Percentiles rank a stretch among this genome's conserved stretches.
Conservation (phyloP, 1,140 invertebrate species). For the Drosophila punjabiensis region DNA sequence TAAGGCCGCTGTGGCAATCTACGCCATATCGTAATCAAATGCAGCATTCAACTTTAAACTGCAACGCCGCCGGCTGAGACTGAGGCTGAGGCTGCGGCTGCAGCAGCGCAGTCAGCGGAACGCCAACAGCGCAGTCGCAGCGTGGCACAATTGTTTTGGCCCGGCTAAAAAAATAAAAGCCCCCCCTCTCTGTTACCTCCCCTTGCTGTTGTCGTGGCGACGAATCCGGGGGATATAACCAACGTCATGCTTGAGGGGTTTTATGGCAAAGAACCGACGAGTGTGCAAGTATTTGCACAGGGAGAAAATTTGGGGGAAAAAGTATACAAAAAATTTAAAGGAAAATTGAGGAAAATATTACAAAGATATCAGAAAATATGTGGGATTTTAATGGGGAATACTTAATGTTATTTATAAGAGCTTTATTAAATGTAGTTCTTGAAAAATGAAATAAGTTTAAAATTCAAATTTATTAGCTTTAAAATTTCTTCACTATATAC, state of each 20-base stretch:
- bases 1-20: conserved; percentile 56
- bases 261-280: conserved; percentile 59
- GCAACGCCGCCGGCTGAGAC: conserved; percentile 36
- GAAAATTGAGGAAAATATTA: no score
- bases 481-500: no score
- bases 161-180: conserved; percentile 15
- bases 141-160: conserved; percentile 66
- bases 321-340: no score
- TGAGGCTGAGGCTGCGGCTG: conserved; percentile 30
- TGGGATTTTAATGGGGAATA: not conserved
- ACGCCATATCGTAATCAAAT: conserved; percentile 42
- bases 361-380: no score
- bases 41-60: conserved; percentile 70
- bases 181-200: not conserved
- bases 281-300: conserved; percentile 21
- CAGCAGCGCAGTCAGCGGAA: conserved; percentile 58
- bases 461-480: no score
- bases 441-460: no score
- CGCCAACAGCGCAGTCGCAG: conserved; percentile 46
- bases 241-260: conserved; percentile 76
- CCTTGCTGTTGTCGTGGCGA: conserved; percentile 60
- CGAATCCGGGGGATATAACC: conserved; percentile 35
- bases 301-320: conserved; percentile 12
- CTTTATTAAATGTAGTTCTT: no score
- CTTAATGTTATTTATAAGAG: not conserved